Percentiles rank a stretch among this genome's conserved stretches.
Conservation (phyloP, 2,797 vertebrate species). For the Sebastes steindachneri region DNA sequence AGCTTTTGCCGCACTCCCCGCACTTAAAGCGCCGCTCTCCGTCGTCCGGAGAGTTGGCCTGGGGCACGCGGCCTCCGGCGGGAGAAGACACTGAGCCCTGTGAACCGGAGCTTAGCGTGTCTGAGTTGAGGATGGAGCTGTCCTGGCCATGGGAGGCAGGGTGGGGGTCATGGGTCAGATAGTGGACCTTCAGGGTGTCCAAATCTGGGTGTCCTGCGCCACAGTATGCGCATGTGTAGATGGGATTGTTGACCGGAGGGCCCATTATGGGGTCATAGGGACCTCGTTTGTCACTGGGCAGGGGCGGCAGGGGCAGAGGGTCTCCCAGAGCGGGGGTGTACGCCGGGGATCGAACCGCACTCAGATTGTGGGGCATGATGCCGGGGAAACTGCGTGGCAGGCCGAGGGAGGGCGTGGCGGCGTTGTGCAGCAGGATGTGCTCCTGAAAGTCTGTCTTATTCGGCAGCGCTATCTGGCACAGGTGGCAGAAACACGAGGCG, state of each 20-base stretch:
- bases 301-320: slow-evolving; percentile 73
- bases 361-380: slow-evolving; percentile 85
- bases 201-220: slow-evolving; percentile 91
- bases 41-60: slow-evolving; percentile 77
- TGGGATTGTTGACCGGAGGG: slow-evolving; percentile 77
- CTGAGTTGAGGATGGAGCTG: slow-evolving; percentile 71
- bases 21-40: slow-evolving; percentile 90
- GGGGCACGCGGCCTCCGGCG: slow-evolving; percentile 70
- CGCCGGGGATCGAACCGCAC: slow-evolving; percentile 78
- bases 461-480: slow-evolving; percentile 84
- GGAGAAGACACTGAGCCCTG: slow-evolving; percentile 80
- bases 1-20: slow-evolving; percentile 90
- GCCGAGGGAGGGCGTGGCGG: slow-evolving; percentile 77
- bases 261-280: slow-evolving; percentile 83
- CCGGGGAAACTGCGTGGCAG: slow-evolving; percentile 81
- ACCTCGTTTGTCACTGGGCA: slow-evolving; percentile 80
- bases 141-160: slow-evolving; percentile 76
- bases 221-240: slow-evolving; percentile 92
- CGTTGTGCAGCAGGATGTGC: slow-evolving; percentile 85
- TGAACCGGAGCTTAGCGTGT: slow-evolving; percentile 72
- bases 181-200: slow-evolving; percentile 88
- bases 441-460: slow-evolving; percentile 85
- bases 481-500: slow-evolving; percentile 79
- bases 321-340: slow-evolving; percentile 83
- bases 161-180: slow-evolving; percentile 82